These are phyloP conservation scores for Gobio gobio DNA, from an alignment of 2,113 vertebrate genomes.

Conservation along the genomic window DNA sequence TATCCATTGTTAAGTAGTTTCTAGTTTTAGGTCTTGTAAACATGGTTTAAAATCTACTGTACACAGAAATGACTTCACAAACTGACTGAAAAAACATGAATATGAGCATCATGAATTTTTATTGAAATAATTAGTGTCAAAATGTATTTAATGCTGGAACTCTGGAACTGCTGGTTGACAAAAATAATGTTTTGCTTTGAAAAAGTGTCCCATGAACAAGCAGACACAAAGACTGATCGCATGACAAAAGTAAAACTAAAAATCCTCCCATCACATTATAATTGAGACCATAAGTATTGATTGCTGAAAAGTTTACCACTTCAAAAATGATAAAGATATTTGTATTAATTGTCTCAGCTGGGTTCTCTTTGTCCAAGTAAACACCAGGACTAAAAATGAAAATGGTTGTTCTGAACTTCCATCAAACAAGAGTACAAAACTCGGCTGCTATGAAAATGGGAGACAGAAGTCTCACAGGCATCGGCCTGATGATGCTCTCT, in stretches of 20 bases:
- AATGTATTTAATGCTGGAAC: slow-evolving; percentile 36
- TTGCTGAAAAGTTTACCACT: background rate
- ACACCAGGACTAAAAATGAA: background rate
- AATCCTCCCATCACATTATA: background rate
- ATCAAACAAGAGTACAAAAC: slow-evolving; percentile 8
- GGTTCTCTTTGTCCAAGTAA: background rate
- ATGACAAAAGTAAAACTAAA: slow-evolving; percentile 41
- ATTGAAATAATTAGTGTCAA: slow-evolving; percentile 60
- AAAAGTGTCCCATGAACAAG: slow-evolving; percentile 37
- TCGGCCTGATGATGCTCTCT: background rate
- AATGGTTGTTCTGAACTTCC: background rate
- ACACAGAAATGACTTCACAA: too few relatives aligned
- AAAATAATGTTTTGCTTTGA: slow-evolving; percentile 37
- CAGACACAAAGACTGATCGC: slow-evolving; percentile 49
- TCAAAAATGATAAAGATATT: background rate
- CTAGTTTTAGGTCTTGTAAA: too few relatives aligned
- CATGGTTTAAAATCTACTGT: too few relatives aligned
- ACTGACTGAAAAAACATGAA: background rate
- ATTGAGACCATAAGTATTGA: slow-evolving; percentile 36
- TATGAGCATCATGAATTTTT: slow-evolving; percentile 48
- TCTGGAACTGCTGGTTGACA: slow-evolving; percentile 45
- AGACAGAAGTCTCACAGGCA: background rate
- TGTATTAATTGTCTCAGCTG: background rate
- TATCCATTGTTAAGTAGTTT: too few relatives aligned
- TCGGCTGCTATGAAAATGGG: background rate